Evolutionary conservation across 2,888 invertebrate species (phyloP).

Genomic region (Clivina fossor): DNA sequence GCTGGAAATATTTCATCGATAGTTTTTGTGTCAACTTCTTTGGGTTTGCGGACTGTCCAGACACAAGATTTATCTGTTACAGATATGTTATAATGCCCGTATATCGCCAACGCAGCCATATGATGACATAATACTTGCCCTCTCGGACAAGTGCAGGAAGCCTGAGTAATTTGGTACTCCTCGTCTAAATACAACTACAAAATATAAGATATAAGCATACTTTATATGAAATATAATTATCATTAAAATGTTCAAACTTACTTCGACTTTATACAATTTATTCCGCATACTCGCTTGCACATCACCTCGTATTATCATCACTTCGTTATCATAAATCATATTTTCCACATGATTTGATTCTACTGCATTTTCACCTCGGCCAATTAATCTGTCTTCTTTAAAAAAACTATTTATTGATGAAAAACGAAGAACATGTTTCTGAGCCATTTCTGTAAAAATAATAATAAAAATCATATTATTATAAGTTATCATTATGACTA

Average conservation of each 20-base stretch:
- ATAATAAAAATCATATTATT: no score
- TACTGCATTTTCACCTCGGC: constrained; percentile 8
- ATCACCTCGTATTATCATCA: constrained; percentile 5
- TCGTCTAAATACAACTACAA: constrained; percentile 1
- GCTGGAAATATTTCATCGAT: constrained; percentile 7
- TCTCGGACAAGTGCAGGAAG: constrained; percentile 10
- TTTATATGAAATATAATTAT: constrained; percentile 1
- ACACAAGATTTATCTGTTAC: constrained; percentile 6
- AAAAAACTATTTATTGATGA: constrained; percentile 8
- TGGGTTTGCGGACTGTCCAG: not conserved
- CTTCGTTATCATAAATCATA: constrained; percentile 5
- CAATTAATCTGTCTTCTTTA: constrained; percentile 1
- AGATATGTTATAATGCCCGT: constrained; percentile 6
- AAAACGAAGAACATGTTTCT: constrained; percentile 11
- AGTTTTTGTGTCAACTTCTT: not conserved
- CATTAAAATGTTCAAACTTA: constrained; percentile 5
- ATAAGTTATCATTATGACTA: no score
- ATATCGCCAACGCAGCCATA: constrained; percentile 13
- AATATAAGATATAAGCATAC: constrained; percentile 3
- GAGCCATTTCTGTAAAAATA: no score
- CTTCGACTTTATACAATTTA: constrained; percentile 8
- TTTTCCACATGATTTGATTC: constrained; percentile 11
- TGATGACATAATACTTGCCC: constrained; percentile 14
- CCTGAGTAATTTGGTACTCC: not conserved
- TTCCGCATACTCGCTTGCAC: constrained; percentile 1